These are phyloP conservation scores for Dolichoris vasculosae DNA, from an alignment of 1,140 invertebrate species.

Conservation along the genomic window DNA sequence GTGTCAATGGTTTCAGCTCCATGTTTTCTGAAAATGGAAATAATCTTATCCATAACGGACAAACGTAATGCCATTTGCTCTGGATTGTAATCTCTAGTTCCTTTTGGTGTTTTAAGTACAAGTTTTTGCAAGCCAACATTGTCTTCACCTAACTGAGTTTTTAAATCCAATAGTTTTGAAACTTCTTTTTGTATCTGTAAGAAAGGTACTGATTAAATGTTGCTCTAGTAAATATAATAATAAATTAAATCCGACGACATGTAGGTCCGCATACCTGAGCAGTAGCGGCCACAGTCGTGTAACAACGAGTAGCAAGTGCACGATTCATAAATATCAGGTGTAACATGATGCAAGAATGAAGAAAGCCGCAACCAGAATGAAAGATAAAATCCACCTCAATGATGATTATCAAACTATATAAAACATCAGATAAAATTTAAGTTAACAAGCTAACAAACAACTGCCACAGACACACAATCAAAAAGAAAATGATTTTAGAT, in stretches of 20 bases:
- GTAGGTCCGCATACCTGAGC: slow-evolving; percentile 66
- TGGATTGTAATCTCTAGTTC: slow-evolving; percentile 96
- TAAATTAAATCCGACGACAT: slow-evolving; percentile 31
- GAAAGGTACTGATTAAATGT: slow-evolving; percentile 36
- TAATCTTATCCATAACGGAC: slow-evolving; percentile 91
- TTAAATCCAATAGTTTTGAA: slow-evolving; percentile 85
- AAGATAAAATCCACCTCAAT: slow-evolving; percentile 72
- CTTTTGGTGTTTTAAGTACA: slow-evolving; percentile 93
- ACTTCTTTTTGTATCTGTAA: slow-evolving; percentile 87
- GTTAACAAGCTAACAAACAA: slow-evolving; percentile 59
- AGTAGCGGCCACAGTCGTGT: slow-evolving; percentile 59
- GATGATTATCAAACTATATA: slow-evolving; percentile 68
- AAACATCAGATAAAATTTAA: slow-evolving; percentile 66
- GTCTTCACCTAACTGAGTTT: slow-evolving; percentile 81
- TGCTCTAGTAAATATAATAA: background rate
- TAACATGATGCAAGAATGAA: slow-evolving; percentile 63
- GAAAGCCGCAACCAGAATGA: slow-evolving; percentile 67
- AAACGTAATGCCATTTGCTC: slow-evolving; percentile 95
- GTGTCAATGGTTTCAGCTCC: slow-evolving; percentile 99
- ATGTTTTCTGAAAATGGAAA: slow-evolving; percentile 94
- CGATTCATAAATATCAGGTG: slow-evolving; percentile 63
- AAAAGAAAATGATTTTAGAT: background rate
- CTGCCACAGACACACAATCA: slow-evolving; percentile 55
- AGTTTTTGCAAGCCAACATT: slow-evolving; percentile 81
- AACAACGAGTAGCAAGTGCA: slow-evolving; percentile 61